Evolutionary conservation across 2,797 vertebrate species (phyloP).

Genomic region (Hippoglossus hippoglossus): DNA sequence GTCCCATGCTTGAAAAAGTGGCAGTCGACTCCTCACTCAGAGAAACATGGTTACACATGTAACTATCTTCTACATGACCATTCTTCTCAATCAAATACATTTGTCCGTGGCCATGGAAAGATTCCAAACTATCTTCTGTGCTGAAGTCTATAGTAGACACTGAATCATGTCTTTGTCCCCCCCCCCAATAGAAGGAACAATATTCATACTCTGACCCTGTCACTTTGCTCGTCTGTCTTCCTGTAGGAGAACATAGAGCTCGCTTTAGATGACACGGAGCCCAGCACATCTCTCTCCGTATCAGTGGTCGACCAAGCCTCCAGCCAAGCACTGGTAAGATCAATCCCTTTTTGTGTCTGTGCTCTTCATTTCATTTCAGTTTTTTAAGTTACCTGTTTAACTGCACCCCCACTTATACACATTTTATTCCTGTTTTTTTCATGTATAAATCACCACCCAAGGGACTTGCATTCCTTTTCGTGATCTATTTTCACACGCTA

Average conservation of each 20-base stretch:
- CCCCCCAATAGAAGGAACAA: too few species aligned
- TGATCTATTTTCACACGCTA: conserved; percentile 37
- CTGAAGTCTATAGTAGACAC: background rate
- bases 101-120: background rate
- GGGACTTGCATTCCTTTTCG: conserved; percentile 34
- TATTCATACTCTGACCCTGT: background rate
- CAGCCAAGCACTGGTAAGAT: conserved; percentile 93
- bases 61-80: background rate
- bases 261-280: conserved; percentile 89
- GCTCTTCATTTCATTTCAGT: conserved; percentile 28
- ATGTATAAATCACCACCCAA: conserved; percentile 10
- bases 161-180: background rate
- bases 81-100: background rate
- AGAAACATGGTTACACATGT: background rate
- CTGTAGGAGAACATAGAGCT: conserved; percentile 95
- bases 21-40: background rate
- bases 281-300: conserved; percentile 86
- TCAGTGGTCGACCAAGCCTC: conserved; percentile 93
- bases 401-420: background rate
- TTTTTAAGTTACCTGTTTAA: background rate
- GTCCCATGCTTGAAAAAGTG: too few species aligned
- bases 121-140: too few species aligned
- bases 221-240: conserved; percentile 52
- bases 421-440: conserved; percentile 3
- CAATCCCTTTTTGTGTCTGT: conserved; percentile 9